A percentile compares a stretch with the other conserved stretches of the same genome.
Conservation (phyloP, 2,797 vertebrate genomes). For the Ptychadena robeensis region DNA sequence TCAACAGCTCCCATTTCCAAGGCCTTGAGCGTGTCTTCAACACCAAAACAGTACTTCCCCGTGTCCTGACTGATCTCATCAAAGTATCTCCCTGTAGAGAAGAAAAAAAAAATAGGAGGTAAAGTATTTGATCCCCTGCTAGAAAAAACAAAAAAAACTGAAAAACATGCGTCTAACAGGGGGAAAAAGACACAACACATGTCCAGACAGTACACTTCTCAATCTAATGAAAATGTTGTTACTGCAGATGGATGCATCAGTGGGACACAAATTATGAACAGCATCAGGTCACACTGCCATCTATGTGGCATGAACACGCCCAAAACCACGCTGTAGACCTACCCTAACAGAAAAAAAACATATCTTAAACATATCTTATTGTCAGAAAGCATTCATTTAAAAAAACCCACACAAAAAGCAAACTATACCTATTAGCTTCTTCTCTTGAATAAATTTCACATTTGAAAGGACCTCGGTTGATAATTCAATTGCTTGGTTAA, state of each 20-base stretch:
- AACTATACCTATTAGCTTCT: constrained; percentile 95
- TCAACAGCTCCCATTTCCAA: constrained; percentile 99
- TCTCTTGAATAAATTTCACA: constrained; percentile 99
- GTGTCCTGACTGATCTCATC: constrained; percentile 99
- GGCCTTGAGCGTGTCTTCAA: constrained; percentile 97
- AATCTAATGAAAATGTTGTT: too few species aligned
- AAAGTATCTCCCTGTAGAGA: constrained; percentile 89
- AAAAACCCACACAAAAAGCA: background rate
- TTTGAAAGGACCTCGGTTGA: constrained; percentile 98
- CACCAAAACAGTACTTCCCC: constrained; percentile 97
- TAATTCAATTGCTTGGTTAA: constrained; percentile 98
- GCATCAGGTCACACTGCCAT: too few species aligned
- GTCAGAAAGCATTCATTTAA: too few species aligned
- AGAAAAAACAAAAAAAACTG: background rate
- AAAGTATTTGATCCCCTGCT: background rate
- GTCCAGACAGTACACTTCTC: too few species aligned
- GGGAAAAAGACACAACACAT: too few species aligned
- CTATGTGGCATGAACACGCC: too few species aligned
- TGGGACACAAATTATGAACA: too few species aligned
- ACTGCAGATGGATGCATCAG: too few species aligned
- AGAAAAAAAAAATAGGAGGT: background rate
- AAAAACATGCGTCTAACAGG: background rate
- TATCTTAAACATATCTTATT: too few species aligned
- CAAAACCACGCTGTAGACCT: too few species aligned
- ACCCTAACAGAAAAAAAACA: too few species aligned